Conservation (phyloP, 1,140 invertebrate species). For the Tribolium madens region DNA sequence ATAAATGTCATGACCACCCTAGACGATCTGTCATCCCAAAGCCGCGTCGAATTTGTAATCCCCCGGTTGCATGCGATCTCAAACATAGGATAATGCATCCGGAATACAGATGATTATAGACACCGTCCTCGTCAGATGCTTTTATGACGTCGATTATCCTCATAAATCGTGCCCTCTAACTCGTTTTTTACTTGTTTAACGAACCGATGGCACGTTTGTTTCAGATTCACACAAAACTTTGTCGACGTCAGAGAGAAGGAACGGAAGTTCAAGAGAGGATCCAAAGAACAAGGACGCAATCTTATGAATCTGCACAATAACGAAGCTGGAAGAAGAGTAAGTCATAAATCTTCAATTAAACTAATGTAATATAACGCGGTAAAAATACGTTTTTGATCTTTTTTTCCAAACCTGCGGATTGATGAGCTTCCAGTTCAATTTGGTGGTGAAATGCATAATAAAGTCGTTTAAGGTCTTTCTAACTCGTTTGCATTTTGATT, state of each 20-base stretch:
- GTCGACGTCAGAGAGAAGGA: conserved; percentile 89
- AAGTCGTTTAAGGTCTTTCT: neutral
- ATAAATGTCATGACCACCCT: conserved; percentile 52
- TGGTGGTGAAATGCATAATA: neutral
- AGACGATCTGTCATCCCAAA: conserved; percentile 47
- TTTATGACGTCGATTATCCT: conserved; percentile 28
- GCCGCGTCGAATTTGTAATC: conserved; percentile 50
- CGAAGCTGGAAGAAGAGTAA: conserved; percentile 91
- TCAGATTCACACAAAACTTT: conserved; percentile 90
- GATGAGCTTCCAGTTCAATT: neutral
- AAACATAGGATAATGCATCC: conserved; percentile 35
- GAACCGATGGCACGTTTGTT: no score
- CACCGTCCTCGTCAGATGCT: no score
- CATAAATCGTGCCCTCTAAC: conserved; percentile 15
- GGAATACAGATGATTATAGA: conserved; percentile 43
- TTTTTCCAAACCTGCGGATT: no score
- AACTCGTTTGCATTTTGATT: conserved; percentile 47
- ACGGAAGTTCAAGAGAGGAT: conserved; percentile 77
- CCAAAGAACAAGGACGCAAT: conserved; percentile 81
- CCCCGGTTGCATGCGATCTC: conserved; percentile 30
- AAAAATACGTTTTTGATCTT: no score
- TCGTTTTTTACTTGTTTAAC: no score
- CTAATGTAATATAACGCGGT: no score
- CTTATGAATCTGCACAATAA: conserved; percentile 97
- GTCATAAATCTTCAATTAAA: conserved; percentile 59